Base-by-base conservation (phyloP, 2,888 invertebrate genomes). In the Anticlea derivata region DNA sequence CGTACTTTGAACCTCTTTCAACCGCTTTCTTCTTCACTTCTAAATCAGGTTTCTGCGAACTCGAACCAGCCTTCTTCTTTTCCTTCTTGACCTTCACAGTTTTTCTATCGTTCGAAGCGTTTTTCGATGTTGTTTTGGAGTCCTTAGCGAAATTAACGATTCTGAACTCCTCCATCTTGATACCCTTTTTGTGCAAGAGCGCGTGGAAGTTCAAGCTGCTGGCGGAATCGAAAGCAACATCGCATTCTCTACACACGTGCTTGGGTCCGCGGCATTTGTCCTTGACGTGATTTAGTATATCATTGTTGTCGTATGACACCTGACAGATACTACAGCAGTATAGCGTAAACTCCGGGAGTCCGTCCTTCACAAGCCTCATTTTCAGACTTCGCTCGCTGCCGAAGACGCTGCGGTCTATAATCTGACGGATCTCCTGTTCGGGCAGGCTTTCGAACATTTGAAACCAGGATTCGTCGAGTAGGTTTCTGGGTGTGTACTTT, bases 391-490 rank as follows among this genome's bases (percentile, higher is more conserved):
- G 56, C 0, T 65, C 63, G 1, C 49, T 51, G 0, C 61, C 53
- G 23, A 80, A 79, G 7, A 76, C 68, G 31, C 77, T 80, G 5
- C 60, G 60, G 0, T 64, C 60, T 6, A 75, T 45, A 1, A 81
- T 73, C 27, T 74, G 69, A 0, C 63, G 44, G 0, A 67, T 60
- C 35, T 69, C 69, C 0, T 63, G 65, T 10, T 66, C 57, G 0
- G 76, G 65, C 1, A 85, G 10, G 0, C 50, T 20, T 0, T 58
- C 44, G 1, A 83, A 82, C 0, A 80, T 50, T 0, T 62, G 31
- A 20, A 75, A 50, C 85, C 85, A 85, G 0, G 68, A 51, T 0
- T 65, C 57, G 0, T 61, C 60, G 0, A 78, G 59, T 1, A 86
- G 31, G 7, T 69, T 50, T 0, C 60, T 41, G 2, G 72, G 69